Base-by-base conservation (phyloP, 2,797 vertebrate genomes). In the Scleropages formosus region DNA sequence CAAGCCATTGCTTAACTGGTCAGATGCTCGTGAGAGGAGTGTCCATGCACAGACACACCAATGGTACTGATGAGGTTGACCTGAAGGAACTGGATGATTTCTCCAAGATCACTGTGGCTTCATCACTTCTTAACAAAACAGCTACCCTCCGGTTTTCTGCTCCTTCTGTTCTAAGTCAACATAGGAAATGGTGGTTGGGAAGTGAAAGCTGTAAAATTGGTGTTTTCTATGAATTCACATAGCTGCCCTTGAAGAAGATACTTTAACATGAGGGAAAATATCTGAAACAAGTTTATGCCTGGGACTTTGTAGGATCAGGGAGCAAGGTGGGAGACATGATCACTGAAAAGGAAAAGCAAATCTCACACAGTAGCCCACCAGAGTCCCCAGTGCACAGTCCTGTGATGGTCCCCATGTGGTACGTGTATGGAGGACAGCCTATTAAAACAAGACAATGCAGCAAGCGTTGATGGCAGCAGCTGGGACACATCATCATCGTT, bases 381-480 rank as follows among this genome's bases (percentile, higher is more conserved):
- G 2, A 10, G 11, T 12, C 18, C 53, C 53, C 53, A 56, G 1
- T 56, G 53, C 53, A 3, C 11, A 56, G 53, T 10, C 10, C 49
- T 51, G 49, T 7, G 8, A 51, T 51, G 49, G 27, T 22, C 49
- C 26, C 46, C 68, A 53, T 56, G 18, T 39, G 49, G 69, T 20
- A 11, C 51, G 2, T 13, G 8, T 8, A 8, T 13, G 16, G 51
- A 15, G 8, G 24, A 3, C 15, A 27, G 70, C 9, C 70, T 27
- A 75, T 66, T 75, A 65, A 62, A 73, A n/a, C 26, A 47, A 39
- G 53, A 58, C 15, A 44, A 66, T 18, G 26, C 18, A n/a, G 7
- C 15, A 26, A 61, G 47, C 24, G 74, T 49, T 12, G 74, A 65
- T 31, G n/a, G 67, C 51, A 69, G 61, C 77, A 76, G 78, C 72